Evolutionary conservation across 2,113 vertebrate genomes (phyloP).

Genomic region (Proteles cristata): DNA sequence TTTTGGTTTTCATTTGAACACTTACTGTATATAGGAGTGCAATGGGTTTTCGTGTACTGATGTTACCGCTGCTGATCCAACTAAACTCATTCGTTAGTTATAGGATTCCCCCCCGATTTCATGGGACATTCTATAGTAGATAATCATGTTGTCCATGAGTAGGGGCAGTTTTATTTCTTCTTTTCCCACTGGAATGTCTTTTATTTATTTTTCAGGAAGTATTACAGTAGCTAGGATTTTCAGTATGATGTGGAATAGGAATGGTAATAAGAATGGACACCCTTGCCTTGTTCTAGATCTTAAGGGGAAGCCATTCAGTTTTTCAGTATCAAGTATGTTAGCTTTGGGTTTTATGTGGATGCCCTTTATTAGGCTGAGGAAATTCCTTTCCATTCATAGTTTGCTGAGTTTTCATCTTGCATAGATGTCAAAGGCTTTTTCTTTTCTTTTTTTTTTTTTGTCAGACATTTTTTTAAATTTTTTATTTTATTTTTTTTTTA

Average conservation of each 20-base stretch:
- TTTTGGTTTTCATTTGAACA: not conserved
- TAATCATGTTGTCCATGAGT: not conserved
- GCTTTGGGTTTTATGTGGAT: not conserved
- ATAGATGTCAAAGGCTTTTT: not conserved
- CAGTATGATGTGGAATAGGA: not conserved
- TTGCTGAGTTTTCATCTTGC: not conserved
- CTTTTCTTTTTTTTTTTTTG: not conserved
- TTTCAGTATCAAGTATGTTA: not conserved
- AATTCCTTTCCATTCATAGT: not conserved
- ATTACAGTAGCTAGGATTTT: not conserved
- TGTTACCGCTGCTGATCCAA: not conserved
- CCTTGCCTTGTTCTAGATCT: not conserved
- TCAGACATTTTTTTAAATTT: no score
- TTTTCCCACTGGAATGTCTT: not conserved
- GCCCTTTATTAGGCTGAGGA: not conserved
- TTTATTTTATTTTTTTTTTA: no score
- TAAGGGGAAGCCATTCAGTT: not conserved
- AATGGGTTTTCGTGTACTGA: not conserved
- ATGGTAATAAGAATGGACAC: not conserved
- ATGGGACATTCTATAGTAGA: not conserved
- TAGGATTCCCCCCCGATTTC: not conserved
- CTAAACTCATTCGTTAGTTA: not conserved
- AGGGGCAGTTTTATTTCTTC: not conserved
- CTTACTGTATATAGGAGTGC: not conserved
- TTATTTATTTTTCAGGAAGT: not conserved